phyloP scores from a whole-genome alignment of 2,888 invertebrate genomes.

The Bimastos eiseni region DNA sequence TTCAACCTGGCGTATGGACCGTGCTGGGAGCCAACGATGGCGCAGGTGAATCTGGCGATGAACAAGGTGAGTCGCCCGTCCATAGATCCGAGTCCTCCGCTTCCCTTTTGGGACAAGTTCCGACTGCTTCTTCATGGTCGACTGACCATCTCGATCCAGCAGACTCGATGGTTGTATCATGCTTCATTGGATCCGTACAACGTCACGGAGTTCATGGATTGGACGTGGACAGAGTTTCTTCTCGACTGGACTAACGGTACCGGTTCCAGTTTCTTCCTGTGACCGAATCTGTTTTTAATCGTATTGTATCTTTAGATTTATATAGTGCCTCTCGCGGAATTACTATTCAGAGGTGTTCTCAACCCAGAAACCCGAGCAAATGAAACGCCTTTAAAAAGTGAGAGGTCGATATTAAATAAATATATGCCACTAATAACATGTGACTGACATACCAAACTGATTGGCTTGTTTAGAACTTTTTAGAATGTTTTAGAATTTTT shows the following conservation, averaged over 20 bases:
- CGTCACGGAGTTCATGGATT: constrained; percentile 97
- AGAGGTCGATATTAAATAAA: too few relatives aligned
- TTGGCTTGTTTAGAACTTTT: too few relatives aligned
- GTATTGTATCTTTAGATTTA: too few relatives aligned
- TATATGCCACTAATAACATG: too few relatives aligned
- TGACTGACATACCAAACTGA: too few relatives aligned
- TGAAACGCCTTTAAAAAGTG: too few relatives aligned
- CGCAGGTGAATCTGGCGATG: constrained; percentile 84
- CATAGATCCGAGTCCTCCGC: constrained; percentile 79
- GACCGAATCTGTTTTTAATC: too few relatives aligned
- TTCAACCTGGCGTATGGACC: constrained; percentile 94
- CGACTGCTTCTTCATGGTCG: constrained; percentile 89
- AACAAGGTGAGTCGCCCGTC: constrained; percentile 72
- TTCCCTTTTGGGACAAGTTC: constrained; percentile 97
- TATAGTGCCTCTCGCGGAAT: too few relatives aligned
- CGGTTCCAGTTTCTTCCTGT: background rate
- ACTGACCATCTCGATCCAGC: constrained; percentile 82
- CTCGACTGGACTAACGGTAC: constrained; percentile 92
- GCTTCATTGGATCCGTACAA: constrained; percentile 97
- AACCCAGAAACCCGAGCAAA: too few relatives aligned
- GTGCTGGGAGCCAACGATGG: constrained; percentile 97
- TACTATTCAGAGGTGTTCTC: too few relatives aligned
- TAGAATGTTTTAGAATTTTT: background rate
- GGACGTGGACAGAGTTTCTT: constrained; percentile 88
- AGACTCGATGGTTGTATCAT: constrained; percentile 86